Evolutionary conservation across 2,797 vertebrate species (phyloP), one percentile per base, ranked within the genome.

Genomic region (Falco cherrug): DNA sequence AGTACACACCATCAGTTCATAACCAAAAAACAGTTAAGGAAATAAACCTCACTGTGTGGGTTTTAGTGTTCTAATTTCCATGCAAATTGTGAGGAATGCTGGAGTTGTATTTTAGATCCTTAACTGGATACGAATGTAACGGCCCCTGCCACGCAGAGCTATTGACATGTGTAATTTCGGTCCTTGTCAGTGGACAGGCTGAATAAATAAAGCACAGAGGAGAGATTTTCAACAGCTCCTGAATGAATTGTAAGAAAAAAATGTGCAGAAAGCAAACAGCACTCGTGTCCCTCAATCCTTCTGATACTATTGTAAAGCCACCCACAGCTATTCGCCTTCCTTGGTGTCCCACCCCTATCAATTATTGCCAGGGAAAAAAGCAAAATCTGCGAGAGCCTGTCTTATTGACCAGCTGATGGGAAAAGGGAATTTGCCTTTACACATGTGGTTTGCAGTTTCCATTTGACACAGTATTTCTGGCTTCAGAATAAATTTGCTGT

Each of bases 11-110:
- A 69, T 39, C 4, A 5, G 18, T 18, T 75, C 51, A 57, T 29
- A 83, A 39, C 9, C 20, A 87, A 87, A 67, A 67, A 45, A 2
- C 8, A 59, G 9, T 11, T 64, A 35, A 35, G 53, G 67, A 64
- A 60, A 84, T 84, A 43, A 85, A 83, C 41, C 64, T 64, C n/a
- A 13, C 39, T 7, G 47, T 22, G 48, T 2, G 3, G 37, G 31
- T 33, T 87, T 59, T n/a, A 71, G 45, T n/a, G 69, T 68, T 41
- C 45, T 80, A 28, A 94, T 93, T 96, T 84, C 84, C 63, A 90
- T 82, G 51, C 54, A 94, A 92, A 90, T 69, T 47, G 29, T 63
- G 48, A 41, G 25, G 63, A 84, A 59, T 39, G n/a, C 4, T 65
- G 6, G 29, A 50, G 31, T 2, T 89, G 43, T 59, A n/a, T 45